Conservation (phyloP, 2,113 vertebrate species). For the Gopherus flavomarginatus region DNA sequence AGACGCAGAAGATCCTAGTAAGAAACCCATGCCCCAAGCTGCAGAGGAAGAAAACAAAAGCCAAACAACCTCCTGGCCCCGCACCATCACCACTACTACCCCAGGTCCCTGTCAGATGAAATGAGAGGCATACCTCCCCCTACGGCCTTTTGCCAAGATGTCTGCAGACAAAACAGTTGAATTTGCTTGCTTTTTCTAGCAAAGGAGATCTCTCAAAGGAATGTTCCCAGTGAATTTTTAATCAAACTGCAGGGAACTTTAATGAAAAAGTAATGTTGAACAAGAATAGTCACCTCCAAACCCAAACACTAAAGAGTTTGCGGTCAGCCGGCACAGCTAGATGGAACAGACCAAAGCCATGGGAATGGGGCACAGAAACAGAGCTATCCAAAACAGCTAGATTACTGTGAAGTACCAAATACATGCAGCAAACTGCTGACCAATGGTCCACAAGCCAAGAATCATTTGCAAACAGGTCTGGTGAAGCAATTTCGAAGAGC, state of each 20-base stretch:
- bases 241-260: background rate
- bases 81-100: background rate
- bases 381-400: fast-evolving
- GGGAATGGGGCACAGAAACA: fast-evolving
- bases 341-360: background rate
- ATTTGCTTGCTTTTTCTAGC: background rate
- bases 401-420: fast-evolving
- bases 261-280: background rate
- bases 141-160: background rate
- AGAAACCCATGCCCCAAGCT: background rate
- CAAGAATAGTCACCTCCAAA: background rate
- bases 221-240: background rate
- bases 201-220: background rate
- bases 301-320: background rate
- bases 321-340: background rate
- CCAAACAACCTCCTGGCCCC: background rate
- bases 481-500: background rate
- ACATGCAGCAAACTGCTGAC: background rate
- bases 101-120: background rate
- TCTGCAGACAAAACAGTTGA: background rate
- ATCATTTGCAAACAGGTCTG: background rate
- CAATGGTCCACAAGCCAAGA: fast-evolving
- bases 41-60: background rate
- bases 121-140: background rate
- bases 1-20: background rate